Base-by-base conservation (phyloP, 2,797 vertebrate species). In the Pagetopsis macropterus region DNA sequence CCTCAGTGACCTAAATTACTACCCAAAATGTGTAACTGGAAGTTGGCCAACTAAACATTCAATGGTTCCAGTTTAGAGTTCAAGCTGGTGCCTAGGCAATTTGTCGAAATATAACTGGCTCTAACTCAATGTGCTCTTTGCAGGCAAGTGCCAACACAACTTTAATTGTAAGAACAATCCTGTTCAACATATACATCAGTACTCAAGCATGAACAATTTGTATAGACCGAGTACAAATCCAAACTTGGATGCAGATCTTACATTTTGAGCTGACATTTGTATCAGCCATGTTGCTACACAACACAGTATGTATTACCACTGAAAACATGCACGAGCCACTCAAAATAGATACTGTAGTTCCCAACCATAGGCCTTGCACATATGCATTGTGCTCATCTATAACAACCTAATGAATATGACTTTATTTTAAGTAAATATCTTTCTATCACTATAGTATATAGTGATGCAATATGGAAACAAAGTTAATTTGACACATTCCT, bases 31-130 rank as follows among this genome's bases (percentile, higher is more conserved):
- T 74, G 16, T 56, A 52, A 58, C 45, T 77, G 45, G 58, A 84
- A 74, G 52, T 64, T 45, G 41, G 59, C 75, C 78, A 85, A 64
- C 43, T 70, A 33, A 72, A 81, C 54, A 75, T 79, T 67, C 21
- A 21, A 23, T 75, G 14, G 48, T 75, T 65, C 62, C n/a, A 33
- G 33, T 61, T 8, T 6, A 17, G 41, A 70, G 68, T 73, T 83
- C 44, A 69, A 68, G 51, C 11, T 44, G 65, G 41, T 70, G 59
- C 14, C 1, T 41, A 65, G 69, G 57, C n/a, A n/a, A n/a, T 81
- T 65, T 71, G 61, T 82, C 45, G 54, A 51, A 71, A 62, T 48
- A 19, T 57, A 76, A 50, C 16, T 23, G 57, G 17, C 37, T 65
- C 23, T 27, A 56, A 67, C 76, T 54, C 11, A 51, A 60, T 82